phyloP scores from a whole-genome alignment of 2,797 vertebrate species.

The Phylloscopus collybita region DNA sequence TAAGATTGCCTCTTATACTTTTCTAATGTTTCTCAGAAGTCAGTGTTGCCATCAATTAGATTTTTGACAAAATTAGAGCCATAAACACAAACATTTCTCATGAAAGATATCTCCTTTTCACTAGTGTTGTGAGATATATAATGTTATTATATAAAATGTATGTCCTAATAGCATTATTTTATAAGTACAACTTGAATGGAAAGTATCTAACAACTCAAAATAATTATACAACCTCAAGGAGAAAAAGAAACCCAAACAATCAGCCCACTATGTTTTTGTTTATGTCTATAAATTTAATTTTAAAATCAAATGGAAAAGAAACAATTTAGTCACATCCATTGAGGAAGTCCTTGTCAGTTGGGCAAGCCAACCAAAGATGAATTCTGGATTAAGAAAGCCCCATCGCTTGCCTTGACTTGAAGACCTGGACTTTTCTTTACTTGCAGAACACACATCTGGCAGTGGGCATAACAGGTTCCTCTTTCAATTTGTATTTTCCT shows the following conservation, averaged over 20 bases:
- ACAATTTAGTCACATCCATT: not conserved
- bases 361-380: not conserved
- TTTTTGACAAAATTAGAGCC: not conserved
- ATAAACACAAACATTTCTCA: not conserved
- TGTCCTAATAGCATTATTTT: not conserved
- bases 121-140: not conserved
- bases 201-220: not conserved
- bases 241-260: not conserved
- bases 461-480: not conserved
- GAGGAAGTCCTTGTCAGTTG: not conserved
- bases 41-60: not conserved
- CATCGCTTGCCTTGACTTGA: not conserved
- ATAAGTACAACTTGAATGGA: not conserved
- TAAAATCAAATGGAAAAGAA: not conserved
- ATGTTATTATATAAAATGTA: not conserved
- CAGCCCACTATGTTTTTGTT: not conserved
- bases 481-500: not conserved
- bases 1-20: not conserved
- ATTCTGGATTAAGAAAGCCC: not conserved
- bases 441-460: not conserved
- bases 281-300: not conserved
- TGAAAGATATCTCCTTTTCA: not conserved
- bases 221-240: not conserved
- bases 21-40: not conserved
- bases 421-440: not conserved